Base-by-base conservation (phyloP, 2,888 invertebrate genomes). In the Apamea crenata region DNA sequence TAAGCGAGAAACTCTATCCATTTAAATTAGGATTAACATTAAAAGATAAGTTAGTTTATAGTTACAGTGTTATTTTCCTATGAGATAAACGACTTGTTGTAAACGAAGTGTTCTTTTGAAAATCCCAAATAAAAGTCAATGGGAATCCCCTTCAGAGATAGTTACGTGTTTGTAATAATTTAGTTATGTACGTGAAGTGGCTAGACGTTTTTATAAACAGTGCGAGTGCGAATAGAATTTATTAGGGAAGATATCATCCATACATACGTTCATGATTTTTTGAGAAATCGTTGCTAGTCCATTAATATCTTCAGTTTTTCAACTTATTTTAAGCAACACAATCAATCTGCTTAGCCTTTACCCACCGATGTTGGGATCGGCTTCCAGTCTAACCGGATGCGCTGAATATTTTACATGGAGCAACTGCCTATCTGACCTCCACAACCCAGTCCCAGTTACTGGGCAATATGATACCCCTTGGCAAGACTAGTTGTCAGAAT, bases 211-310 rank as follows among this genome's bases (percentile, higher is more conserved):
- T 53, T 71, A 50, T 53, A 63, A 69, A 74, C 61, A 61, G 61
- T 56, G 3, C 10, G 44, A 67, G 32, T 67, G 61, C 36, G 61
- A 84, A 80, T 25, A 56, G 16, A 77, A 77, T 84, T 84, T 61
- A 78, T 78, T 69, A n/a, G 12, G 8, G 12, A n/a, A 69, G 16
- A 71, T 69, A 40, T 32, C 36, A 78, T 36, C 14, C 2, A 25
- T 65, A 59, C 2, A 25, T 65, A 59, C 56, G 5, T 29, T 12
- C 59, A 36, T 53, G 2, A 77, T 69, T 21, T 59, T 77, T 59
- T 76, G 32, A 53, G 59, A 8, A 78, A 47, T 61, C 10, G 50
- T 83, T 70, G 69, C 56, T 44, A 47, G 18, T 47, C 44, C 44
- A 44, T 53, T 50, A 50, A 70, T 73, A 70, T 78, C 44, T 69